Base-by-base conservation (phyloP, 2,888 invertebrate species). In the Cosmorhoe ocellata region DNA sequence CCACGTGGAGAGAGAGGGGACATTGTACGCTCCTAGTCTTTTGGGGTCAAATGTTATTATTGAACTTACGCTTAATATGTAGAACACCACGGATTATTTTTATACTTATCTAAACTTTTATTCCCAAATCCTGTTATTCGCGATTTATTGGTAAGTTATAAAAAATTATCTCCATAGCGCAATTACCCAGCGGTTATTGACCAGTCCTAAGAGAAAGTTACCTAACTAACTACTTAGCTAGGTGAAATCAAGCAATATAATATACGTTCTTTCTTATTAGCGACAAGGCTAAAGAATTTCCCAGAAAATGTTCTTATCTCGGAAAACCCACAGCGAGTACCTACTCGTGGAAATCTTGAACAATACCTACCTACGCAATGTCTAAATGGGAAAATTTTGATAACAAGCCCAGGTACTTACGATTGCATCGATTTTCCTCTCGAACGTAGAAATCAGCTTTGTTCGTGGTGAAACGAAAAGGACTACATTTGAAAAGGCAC, bases 401-500 rank as follows among this genome's bases (percentile, higher is more conserved):
- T 55, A 34, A 31, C 30, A 22, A 6, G 11, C 9, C 7, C n/a
- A n/a, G n/a, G n/a, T n/a, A 89, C 90, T 89, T 72, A 90, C 90
- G 76, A 83, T 84, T 80, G 74, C 90, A 90, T 90, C 69, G 82
- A 85, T 86, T 87, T 85, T 84, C 76, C 82, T 84, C 81, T 82
- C 79, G 80, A 77, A 79, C 61, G 79, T 77, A 74, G 72, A 69
- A 75, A 77, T 67, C 76, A 71, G 77, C 76, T 74, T 81, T 81
- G 79, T 68, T 73, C 65, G 69, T 82, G 60, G 66, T 64, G 75
- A 67, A 75, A 80, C 84, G 67, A 82, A 84, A 68, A 76, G 78
- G 91, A 89, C 91, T 91, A 91, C 91, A 91, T 91, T 90, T 87
- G 91, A 90, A 87, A 74, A 74, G 80, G 75, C 84, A 90, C 85